Conservation (phyloP, 1,140 invertebrate species). For the Dreissena rostriformis region DNA sequence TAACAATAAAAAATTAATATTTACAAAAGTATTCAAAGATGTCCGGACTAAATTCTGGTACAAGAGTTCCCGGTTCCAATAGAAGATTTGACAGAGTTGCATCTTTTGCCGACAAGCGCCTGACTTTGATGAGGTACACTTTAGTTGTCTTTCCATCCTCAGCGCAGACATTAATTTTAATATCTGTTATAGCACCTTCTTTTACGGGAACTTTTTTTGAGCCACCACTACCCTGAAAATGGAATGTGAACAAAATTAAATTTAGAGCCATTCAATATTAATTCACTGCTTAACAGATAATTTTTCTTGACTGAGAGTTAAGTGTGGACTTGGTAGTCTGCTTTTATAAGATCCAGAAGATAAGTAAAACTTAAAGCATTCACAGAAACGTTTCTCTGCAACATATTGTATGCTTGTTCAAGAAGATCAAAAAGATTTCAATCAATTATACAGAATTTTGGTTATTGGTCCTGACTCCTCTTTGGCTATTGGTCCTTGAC, state of each 20-base stretch:
- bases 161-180: conserved; percentile 80
- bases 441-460: no score
- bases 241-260: not conserved
- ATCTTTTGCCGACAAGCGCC: conserved; percentile 78
- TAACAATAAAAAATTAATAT: conserved; percentile 5
- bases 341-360: no score
- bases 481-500: no score
- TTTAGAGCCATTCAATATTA: no score
- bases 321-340: no score
- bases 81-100: conserved; percentile 71
- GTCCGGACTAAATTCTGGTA: conserved; percentile 73
- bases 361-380: no score
- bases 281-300: no score
- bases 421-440: no score
- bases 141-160: conserved; percentile 79
- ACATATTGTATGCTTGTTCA: no score
- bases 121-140: conserved; percentile 76
- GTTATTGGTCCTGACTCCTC: no score
- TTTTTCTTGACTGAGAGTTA: no score
- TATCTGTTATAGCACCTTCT: conserved; percentile 76
- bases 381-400: no score
- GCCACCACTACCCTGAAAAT: conserved; percentile 76
- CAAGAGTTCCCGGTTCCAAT: conserved; percentile 69
- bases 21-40: conserved; percentile 74
- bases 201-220: conserved; percentile 72